Evolutionary conservation across 92 coral and sea anemone species (phyloP).

Genomic region (Siderastrea siderea): DNA sequence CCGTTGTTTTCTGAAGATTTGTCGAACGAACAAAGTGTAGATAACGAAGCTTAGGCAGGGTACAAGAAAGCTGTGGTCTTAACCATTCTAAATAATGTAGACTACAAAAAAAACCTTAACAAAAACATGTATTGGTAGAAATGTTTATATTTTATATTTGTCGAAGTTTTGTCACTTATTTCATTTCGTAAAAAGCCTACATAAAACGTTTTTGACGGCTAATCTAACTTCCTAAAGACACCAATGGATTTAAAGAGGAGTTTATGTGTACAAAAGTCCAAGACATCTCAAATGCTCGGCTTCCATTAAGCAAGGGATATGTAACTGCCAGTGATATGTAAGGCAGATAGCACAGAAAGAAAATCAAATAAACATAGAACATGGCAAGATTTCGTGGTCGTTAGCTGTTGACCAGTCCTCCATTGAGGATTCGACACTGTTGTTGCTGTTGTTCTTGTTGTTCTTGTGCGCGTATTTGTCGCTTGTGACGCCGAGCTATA

Average conservation of each 20-base stretch:
- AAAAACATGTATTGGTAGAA: too few species aligned
- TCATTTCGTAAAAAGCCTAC: background rate
- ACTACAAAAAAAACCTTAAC: too few species aligned
- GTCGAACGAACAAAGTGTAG: too few species aligned
- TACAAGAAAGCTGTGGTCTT: too few species aligned
- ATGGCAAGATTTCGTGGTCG: background rate
- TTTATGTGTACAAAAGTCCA: slow-evolving; percentile 19
- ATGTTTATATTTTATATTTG: too few species aligned
- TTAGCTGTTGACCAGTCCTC: background rate
- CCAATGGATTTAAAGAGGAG: slow-evolving; percentile 24
- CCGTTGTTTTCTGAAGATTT: too few species aligned
- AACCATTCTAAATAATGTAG: too few species aligned
- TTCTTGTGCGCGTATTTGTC: background rate
- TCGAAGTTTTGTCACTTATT: too few species aligned
- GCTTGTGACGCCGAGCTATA: slow-evolving; percentile 1
- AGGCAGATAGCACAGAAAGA: slow-evolving; percentile 13
- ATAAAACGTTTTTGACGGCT: background rate
- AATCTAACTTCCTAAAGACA: slow-evolving; percentile 3
- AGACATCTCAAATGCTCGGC: background rate
- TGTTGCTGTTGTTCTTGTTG: background rate
- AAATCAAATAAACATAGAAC: slow-evolving; percentile 19
- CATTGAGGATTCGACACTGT: background rate
- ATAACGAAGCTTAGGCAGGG: too few species aligned
- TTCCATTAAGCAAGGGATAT: background rate
- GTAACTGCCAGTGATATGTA: slow-evolving; percentile 1